These are phyloP conservation scores for Naja naja DNA, from an alignment of 2,113 vertebrate species.

Conservation along the genomic window DNA sequence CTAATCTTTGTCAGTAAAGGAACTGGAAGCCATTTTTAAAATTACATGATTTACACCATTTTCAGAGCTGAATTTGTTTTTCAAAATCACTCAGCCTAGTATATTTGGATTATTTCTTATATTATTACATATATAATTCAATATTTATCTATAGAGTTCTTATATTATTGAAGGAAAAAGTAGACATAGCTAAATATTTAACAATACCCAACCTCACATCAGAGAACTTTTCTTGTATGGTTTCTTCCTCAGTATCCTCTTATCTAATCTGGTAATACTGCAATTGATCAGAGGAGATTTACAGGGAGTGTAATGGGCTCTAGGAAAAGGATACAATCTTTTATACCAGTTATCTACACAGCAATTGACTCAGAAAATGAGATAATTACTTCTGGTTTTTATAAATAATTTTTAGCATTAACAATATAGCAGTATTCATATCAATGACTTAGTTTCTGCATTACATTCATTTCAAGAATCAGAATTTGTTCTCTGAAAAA, in stretches of 20 bases:
- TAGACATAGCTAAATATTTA: background rate
- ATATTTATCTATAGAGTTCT: background rate
- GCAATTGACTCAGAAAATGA: background rate
- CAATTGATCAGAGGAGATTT: background rate
- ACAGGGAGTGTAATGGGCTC: background rate
- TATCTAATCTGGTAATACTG: background rate
- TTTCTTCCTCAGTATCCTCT: background rate
- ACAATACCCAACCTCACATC: rapidly evolving
- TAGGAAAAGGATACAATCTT: background rate
- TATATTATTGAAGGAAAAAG: background rate
- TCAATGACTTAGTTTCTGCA: background rate
- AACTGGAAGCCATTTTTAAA: background rate
- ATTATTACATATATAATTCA: background rate
- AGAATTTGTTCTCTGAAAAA: background rate
- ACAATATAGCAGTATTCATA: background rate
- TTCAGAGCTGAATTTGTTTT: background rate
- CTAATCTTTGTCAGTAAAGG: background rate
- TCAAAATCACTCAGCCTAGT: background rate
- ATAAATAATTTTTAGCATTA: slow-evolving; percentile 19
- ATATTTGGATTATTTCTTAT: slow-evolving; percentile 10
- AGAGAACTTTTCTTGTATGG: background rate
- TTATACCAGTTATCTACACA: background rate
- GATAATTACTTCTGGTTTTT: slow-evolving; percentile 55
- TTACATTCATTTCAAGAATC: background rate
- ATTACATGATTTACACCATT: background rate